phyloP scores from a whole-genome alignment of 2,113 vertebrate species.

The Thunnus thynnus region DNA sequence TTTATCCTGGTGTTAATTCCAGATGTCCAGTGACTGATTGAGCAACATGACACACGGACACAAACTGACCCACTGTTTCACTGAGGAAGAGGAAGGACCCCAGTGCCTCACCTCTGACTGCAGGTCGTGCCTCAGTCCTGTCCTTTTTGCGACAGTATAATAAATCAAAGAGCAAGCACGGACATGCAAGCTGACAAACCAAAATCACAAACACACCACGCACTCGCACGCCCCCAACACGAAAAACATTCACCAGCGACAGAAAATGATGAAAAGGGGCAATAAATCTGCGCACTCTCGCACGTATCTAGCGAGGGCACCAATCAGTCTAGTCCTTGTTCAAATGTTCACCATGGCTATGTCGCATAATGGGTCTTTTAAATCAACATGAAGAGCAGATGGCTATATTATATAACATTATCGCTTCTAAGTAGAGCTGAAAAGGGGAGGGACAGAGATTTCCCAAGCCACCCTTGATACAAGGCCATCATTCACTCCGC shows the following conservation, averaged over 20 bases:
- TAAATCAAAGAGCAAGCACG: background rate
- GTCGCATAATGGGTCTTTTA: constrained; percentile 58
- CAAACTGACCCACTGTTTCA: background rate
- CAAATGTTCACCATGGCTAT: constrained; percentile 15
- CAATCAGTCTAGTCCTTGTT: background rate
- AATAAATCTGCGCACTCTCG: background rate
- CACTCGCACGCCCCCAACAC: background rate
- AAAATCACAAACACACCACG: background rate
- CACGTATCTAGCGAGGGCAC: background rate
- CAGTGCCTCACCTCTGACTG: background rate
- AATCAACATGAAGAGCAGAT: constrained; percentile 77
- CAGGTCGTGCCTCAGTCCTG: background rate
- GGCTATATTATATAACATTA: constrained; percentile 78
- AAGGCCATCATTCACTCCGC: constrained; percentile 30
- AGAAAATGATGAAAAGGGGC: background rate
- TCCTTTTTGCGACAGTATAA: background rate
- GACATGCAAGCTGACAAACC: background rate
- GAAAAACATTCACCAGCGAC: background rate
- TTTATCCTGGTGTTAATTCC: background rate
- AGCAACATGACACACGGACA: background rate
- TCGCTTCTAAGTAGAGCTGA: constrained; percentile 71
- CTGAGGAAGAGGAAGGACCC: background rate
- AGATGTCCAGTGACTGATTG: background rate
- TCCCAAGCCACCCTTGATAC: constrained; percentile 39
- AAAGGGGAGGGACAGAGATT: constrained; percentile 48